Evolutionary conservation across 1,140 invertebrate genomes (phyloP).

Genomic region (Anastrepha obliqua): DNA sequence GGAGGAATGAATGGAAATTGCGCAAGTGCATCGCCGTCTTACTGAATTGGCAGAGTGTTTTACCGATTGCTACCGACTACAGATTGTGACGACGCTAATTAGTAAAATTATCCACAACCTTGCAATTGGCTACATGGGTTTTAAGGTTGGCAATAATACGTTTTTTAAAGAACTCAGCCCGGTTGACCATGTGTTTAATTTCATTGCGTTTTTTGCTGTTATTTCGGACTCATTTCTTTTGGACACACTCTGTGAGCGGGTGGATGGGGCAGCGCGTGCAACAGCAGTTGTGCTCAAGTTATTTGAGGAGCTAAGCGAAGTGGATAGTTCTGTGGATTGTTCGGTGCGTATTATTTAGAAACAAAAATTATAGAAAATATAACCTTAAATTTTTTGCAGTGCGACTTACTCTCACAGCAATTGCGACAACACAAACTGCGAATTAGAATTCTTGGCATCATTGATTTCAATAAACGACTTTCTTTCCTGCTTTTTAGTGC

Average conservation of each 20-base stretch:
- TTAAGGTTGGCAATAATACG: background rate
- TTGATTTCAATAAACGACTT: constrained; percentile 29
- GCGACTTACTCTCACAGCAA: background rate
- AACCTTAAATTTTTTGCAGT: background rate
- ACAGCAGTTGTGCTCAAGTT: background rate
- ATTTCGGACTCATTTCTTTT: background rate
- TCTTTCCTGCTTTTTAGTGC: constrained; percentile 24
- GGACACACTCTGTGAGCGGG: constrained; percentile 6
- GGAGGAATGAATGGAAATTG: background rate
- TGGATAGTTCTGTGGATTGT: background rate
- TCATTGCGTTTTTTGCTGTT: background rate
- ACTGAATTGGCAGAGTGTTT: background rate
- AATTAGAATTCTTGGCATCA: constrained; percentile 10
- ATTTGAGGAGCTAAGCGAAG: background rate
- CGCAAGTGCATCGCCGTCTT: background rate
- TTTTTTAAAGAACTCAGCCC: background rate
- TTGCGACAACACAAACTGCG: background rate
- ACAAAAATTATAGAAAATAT: background rate
- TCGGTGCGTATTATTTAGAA: background rate
- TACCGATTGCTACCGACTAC: constrained; percentile 1
- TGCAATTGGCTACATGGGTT: constrained; percentile 15
- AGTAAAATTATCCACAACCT: constrained; percentile 24
- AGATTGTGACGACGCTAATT: background rate
- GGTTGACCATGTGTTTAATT: background rate
- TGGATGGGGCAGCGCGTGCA: background rate